Percentiles rank a stretch among this genome's conserved stretches.
Evolutionary conservation across 2,888 invertebrate species (phyloP).

Genomic region (Pelosia muscerda): DNA sequence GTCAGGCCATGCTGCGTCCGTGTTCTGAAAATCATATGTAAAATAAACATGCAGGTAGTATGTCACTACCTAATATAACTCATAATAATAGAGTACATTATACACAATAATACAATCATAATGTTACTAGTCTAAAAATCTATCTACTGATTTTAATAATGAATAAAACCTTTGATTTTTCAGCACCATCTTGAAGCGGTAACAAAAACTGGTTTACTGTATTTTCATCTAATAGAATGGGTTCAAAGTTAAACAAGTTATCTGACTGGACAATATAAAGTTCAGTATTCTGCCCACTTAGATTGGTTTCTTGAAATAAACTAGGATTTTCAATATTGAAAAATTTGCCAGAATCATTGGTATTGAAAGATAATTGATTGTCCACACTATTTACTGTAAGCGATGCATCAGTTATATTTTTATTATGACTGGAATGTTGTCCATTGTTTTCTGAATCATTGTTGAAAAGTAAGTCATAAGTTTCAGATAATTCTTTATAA

Average conservation of each 20-base stretch:
- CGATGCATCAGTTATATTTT: slow-evolving; percentile 33
- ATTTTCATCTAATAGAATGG: slow-evolving; percentile 77
- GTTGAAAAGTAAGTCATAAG: slow-evolving; percentile 72
- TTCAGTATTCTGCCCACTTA: slow-evolving; percentile 56
- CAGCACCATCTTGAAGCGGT: slow-evolving; percentile 66
- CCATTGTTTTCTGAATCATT: slow-evolving; percentile 51
- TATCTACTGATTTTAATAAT: neutral
- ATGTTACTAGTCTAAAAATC: neutral
- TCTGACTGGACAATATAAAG: slow-evolving; percentile 69
- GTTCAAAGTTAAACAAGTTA: slow-evolving; percentile 71
- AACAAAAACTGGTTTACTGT: slow-evolving; percentile 80
- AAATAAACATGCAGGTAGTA: neutral
- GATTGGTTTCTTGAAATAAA: slow-evolving; percentile 47
- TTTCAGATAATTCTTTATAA: slow-evolving; percentile 75
- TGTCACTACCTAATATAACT: neutral
- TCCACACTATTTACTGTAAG: slow-evolving; percentile 59
- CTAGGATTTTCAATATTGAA: slow-evolving; percentile 65
- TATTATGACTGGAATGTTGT: slow-evolving; percentile 30
- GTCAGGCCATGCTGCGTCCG: slow-evolving; percentile 66
- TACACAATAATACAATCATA: neutral
- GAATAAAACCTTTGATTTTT: slow-evolving; percentile 58
- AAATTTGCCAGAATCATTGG: slow-evolving; percentile 69
- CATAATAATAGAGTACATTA: neutral
- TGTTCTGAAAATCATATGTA: slow-evolving; percentile 28
- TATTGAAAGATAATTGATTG: slow-evolving; percentile 67